phyloP scores from a whole-genome alignment of 2,113 vertebrate genomes.

The Cnemophilus loriae region DNA sequence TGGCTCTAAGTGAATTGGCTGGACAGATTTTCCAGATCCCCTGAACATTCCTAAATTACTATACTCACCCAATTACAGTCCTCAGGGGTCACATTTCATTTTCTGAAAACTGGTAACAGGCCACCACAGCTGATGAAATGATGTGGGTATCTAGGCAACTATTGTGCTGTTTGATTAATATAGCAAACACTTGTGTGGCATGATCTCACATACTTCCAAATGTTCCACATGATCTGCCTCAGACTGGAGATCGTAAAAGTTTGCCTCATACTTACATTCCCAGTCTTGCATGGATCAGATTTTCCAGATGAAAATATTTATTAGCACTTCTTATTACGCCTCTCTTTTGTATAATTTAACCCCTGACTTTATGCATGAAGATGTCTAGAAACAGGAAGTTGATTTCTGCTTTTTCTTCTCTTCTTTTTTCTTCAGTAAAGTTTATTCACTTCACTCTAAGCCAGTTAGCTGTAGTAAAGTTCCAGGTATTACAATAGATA shows the following conservation, averaged over 20 bases:
- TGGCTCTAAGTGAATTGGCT: background rate
- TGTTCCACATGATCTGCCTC: background rate
- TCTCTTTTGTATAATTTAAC: background rate
- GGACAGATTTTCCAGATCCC: slow-evolving; percentile 61
- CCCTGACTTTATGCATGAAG: background rate
- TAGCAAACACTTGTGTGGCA: slow-evolving; percentile 13
- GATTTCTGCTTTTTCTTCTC: background rate
- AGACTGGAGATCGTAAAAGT: background rate
- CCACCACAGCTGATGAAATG: slow-evolving; percentile 62
- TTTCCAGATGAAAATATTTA: slow-evolving; percentile 25
- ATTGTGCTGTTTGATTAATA: slow-evolving; percentile 43
- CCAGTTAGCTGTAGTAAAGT: background rate
- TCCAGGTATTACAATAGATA: background rate
- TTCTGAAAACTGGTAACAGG: slow-evolving; percentile 68
- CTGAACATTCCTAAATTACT: slow-evolving; percentile 61
- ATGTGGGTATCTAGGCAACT: slow-evolving; percentile 62
- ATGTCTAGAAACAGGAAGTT: background rate
- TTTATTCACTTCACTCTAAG: background rate
- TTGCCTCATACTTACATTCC: background rate
- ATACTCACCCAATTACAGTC: slow-evolving; percentile 61
- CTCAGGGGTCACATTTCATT: slow-evolving; percentile 67
- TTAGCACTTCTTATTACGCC: background rate
- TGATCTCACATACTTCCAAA: slow-evolving; percentile 19
- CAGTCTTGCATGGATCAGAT: background rate
- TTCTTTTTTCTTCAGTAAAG: background rate